A percentile compares a stretch with the other conserved stretches of the same genome.
Conservation (phyloP, 2,113 vertebrate species). For the Pelvicachromis taeniatus region DNA sequence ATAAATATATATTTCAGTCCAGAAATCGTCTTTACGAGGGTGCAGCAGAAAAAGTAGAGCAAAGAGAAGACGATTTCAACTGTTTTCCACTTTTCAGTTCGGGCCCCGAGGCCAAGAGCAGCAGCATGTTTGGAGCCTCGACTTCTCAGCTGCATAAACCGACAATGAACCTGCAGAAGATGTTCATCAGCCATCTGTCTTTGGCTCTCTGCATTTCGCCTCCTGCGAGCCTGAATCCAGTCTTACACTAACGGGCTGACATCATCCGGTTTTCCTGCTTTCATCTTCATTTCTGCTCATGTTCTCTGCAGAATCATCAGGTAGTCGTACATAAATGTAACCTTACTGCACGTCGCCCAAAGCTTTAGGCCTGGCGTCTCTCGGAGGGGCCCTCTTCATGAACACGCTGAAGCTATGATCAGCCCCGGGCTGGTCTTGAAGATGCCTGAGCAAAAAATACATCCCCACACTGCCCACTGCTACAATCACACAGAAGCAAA, state of each 20-base stretch:
- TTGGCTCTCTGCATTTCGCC: neutral
- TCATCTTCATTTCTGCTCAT: neutral
- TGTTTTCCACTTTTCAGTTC: neutral
- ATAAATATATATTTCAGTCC: fast-evolving
- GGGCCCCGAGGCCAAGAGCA: neutral
- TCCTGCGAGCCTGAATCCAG: neutral
- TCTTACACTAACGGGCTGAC: neutral
- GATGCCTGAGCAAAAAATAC: neutral
- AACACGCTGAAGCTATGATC: neutral
- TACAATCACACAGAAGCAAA: neutral
- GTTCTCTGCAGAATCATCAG: neutral
- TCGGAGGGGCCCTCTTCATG: neutral
- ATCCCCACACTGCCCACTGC: neutral
- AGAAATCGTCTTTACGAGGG: fast-evolving
- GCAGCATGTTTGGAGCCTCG: neutral
- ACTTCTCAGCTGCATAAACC: neutral
- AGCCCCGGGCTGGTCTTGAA: neutral
- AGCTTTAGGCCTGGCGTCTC: neutral
- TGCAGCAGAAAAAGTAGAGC: neutral
- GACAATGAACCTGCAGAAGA: conserved; percentile 9
- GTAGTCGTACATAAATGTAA: neutral
- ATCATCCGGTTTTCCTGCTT: neutral
- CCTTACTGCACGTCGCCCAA: neutral
- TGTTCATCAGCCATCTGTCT: conserved; percentile 6
- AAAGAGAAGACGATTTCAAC: neutral